Base-by-base conservation (phyloP, 2,888 invertebrate genomes). In the Cantharis nigra region DNA sequence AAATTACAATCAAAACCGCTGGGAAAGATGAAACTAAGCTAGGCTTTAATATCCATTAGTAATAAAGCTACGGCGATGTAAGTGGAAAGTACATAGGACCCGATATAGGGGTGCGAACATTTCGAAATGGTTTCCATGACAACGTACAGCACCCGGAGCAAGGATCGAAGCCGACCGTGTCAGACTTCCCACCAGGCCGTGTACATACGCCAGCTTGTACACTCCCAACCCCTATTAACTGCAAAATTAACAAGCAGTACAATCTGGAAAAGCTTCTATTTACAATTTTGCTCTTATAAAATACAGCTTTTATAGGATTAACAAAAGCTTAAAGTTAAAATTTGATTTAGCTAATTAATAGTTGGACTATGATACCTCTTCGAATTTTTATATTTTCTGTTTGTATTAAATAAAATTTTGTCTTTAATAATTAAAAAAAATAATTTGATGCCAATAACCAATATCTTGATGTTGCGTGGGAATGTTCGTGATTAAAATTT, bases 141-240 rank as follows among this genome's bases (percentile, higher is more conserved):
- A 83, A 82, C 81, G 80, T 80, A 83, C 86, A 86, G 86, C 87
- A 85, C 87, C 88, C 86, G 84, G 86, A 86, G 87, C 87, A 84
- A 87, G 86, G 87, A 88, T 88, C 88, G 88, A 88, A 88, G 86
- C 86, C 84, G 84, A 85, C 86, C 88, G 88, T 88, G 88, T 88
- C 86, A 87, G 87, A 88, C 87, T 88, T 88, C 86, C 88, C 88
- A 88, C 88, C 88, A 88, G 84, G 85, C 87, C 86, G 88, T 88
- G 88, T 88, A 88, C 88, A 87, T 86, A 87, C 87, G 87, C 87
- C 86, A 86, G 87, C 86, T 86, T 84, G 87, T 87, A 87, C 87
- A 87, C 83, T 87, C 87, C 79, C 79, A 69, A 78, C 77, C 80
- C 73, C 79, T 63, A 78, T 78, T 78, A 76, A 71, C 78, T 78